Evolutionary conservation across 2,113 vertebrate species (phyloP).

Genomic region (Hassar affinis): DNA sequence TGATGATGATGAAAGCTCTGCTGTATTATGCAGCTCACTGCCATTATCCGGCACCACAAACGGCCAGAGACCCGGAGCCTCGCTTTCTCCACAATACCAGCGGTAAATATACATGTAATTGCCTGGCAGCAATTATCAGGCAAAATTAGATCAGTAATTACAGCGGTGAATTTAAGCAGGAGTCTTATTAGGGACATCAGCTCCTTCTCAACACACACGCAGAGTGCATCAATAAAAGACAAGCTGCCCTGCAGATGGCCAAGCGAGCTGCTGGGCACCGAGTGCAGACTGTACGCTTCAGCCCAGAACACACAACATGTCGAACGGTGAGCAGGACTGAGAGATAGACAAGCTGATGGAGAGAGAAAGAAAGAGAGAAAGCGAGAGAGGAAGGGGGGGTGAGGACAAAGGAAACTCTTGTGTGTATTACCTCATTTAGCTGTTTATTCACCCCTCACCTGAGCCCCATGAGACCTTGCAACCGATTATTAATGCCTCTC

Average conservation of each 20-base stretch:
- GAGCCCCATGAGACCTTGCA: slow-evolving; percentile 44
- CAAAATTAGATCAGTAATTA: slow-evolving; percentile 99
- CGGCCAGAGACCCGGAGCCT: slow-evolving; percentile 68
- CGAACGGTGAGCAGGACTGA: neutral
- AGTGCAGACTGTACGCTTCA: slow-evolving; percentile 5
- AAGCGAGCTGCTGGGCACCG: slow-evolving; percentile 24
- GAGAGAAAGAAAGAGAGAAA: slow-evolving; percentile 1
- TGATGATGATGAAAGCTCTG: slow-evolving; percentile 85
- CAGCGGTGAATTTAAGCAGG: slow-evolving; percentile 95
- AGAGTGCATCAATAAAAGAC: slow-evolving; percentile 48
- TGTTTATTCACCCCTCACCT: slow-evolving; percentile 51
- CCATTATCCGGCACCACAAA: slow-evolving; percentile 82
- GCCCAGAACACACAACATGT: slow-evolving; percentile 1
- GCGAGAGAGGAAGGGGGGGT: neutral
- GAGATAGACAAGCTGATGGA: slow-evolving; percentile 32
- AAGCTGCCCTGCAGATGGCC: slow-evolving; percentile 44
- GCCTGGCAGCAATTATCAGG: slow-evolving; percentile 98
- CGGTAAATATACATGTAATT: slow-evolving; percentile 99
- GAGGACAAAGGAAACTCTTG: slow-evolving; percentile 25
- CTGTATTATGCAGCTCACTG: slow-evolving; percentile 77
- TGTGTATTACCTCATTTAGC: slow-evolving; percentile 41
- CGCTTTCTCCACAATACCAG: slow-evolving; percentile 70
- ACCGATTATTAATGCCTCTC: slow-evolving; percentile 48
- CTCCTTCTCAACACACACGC: slow-evolving; percentile 73
- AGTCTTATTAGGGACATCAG: slow-evolving; percentile 90